These are phyloP conservation scores for Drosophila sordidapex DNA, from an alignment of 2,888 invertebrate species.

Conservation along the genomic window DNA sequence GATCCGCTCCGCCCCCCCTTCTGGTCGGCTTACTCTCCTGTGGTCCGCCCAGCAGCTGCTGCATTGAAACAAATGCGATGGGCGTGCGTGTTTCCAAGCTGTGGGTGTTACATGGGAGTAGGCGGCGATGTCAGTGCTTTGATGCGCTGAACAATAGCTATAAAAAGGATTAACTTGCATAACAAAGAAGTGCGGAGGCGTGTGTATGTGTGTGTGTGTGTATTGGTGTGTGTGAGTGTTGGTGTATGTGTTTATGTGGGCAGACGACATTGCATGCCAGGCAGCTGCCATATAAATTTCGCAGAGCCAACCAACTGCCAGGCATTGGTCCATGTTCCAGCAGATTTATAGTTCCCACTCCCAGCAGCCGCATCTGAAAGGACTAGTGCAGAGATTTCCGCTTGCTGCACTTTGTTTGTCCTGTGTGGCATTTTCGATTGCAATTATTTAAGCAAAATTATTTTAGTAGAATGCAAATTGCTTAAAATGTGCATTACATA, in stretches of 20 bases:
- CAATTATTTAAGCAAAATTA: slow-evolving; percentile 58
- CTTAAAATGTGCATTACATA: slow-evolving; percentile 36
- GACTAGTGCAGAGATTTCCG: slow-evolving; percentile 25
- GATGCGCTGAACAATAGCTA: slow-evolving; percentile 79
- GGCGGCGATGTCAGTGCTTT: slow-evolving; percentile 56
- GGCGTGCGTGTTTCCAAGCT: slow-evolving; percentile 52
- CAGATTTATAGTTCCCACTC: slow-evolving; percentile 63
- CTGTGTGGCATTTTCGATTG: slow-evolving; percentile 30
- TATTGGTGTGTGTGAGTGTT: slow-evolving; percentile 1
- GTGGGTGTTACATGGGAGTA: neutral
- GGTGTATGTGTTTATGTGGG: slow-evolving; percentile 27
- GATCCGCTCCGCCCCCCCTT: neutral
- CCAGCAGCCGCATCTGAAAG: neutral
- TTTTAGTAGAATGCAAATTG: slow-evolving; percentile 36
- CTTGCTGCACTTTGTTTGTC: slow-evolving; percentile 46
- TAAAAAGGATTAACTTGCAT: slow-evolving; percentile 80
- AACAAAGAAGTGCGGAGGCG: slow-evolving; percentile 64
- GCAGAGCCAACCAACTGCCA: slow-evolving; percentile 60
- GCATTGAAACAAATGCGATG: slow-evolving; percentile 69
- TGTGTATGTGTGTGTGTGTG: slow-evolving; percentile 11
- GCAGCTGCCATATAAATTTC: slow-evolving; percentile 71
- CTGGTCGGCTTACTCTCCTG: neutral
- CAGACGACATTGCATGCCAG: slow-evolving; percentile 46
- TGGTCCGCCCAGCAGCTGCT: slow-evolving; percentile 15
- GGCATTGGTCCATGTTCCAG: slow-evolving; percentile 65